Evolutionary conservation across 1,140 invertebrate species (phyloP).

Genomic region (Zaprionus ghesquierei): DNA sequence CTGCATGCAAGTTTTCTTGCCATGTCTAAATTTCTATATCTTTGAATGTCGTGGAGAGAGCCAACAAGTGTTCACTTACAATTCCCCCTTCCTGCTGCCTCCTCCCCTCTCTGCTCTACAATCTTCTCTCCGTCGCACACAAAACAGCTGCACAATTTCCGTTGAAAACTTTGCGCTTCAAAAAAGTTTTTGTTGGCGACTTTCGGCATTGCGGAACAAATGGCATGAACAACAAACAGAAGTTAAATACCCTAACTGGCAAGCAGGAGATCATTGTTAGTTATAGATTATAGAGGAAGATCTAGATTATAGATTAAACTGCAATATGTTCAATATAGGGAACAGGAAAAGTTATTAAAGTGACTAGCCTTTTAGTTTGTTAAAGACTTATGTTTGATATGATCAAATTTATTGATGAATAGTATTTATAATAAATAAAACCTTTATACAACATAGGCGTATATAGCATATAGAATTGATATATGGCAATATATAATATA

Average conservation of each 20-base stretch:
- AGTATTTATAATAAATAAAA: no score
- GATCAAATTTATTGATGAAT: no score
- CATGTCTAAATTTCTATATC: conserved; percentile 15
- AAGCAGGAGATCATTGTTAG: neutral
- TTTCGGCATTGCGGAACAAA: conserved; percentile 38
- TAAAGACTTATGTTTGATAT: no score
- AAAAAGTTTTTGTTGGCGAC: conserved; percentile 74
- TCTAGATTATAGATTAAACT: neutral
- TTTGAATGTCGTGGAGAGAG: conserved; percentile 23
- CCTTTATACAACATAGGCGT: no score
- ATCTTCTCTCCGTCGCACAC: conserved; percentile 32
- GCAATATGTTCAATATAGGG: neutral
- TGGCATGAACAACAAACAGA: conserved; percentile 45
- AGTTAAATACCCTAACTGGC: conserved; percentile 19
- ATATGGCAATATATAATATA: no score
- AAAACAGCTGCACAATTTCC: conserved; percentile 80
- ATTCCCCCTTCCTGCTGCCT: neutral
- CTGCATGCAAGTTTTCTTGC: conserved; percentile 12
- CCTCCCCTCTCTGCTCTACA: neutral
- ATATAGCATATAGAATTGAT: no score
- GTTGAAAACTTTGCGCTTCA: conserved; percentile 64
- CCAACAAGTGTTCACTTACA: conserved; percentile 40
- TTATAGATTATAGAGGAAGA: no score
- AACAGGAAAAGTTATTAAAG: neutral
- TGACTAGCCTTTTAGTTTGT: no score